These are phyloP conservation scores for Lepeophtheirus nordmannii DNA, from an alignment of 2,888 invertebrate species.

Conservation along the genomic window DNA sequence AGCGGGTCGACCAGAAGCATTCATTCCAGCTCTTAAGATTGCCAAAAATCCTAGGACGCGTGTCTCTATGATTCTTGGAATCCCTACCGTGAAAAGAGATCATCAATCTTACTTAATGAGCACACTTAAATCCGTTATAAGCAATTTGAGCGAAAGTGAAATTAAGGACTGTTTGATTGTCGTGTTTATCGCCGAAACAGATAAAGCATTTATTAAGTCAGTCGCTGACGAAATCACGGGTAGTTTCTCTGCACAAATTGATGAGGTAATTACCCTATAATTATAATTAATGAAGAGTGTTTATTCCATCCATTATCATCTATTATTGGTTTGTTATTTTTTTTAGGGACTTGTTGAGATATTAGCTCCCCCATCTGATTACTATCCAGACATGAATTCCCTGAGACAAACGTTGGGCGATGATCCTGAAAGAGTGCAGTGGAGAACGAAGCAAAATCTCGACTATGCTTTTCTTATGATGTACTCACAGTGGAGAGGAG, in stretches of 20 bases:
- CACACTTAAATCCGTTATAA: constrained; percentile 66
- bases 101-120: constrained; percentile 70
- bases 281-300: no score
- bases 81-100: constrained; percentile 76
- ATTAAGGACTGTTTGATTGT: constrained; percentile 65
- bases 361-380: constrained; percentile 63
- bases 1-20: constrained; percentile 55
- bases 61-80: constrained; percentile 66
- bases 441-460: constrained; percentile 88
- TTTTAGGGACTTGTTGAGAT: constrained; percentile 66
- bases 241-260: constrained; percentile 39
- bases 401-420: constrained; percentile 53
- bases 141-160: constrained; percentile 54
- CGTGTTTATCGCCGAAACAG: constrained; percentile 63
- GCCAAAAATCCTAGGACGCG: constrained; percentile 51
- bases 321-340: no score
- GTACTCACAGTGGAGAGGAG: constrained; percentile 69
- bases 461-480: constrained; percentile 89
- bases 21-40: constrained; percentile 60
- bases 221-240: constrained; percentile 29
- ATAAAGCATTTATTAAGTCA: constrained; percentile 29
- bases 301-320: no score
- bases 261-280: constrained; percentile 30
- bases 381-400: constrained; percentile 69
- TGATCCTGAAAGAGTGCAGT: constrained; percentile 61